Conservation (phyloP, 2,888 invertebrate genomes). For the Clostera curtula region DNA sequence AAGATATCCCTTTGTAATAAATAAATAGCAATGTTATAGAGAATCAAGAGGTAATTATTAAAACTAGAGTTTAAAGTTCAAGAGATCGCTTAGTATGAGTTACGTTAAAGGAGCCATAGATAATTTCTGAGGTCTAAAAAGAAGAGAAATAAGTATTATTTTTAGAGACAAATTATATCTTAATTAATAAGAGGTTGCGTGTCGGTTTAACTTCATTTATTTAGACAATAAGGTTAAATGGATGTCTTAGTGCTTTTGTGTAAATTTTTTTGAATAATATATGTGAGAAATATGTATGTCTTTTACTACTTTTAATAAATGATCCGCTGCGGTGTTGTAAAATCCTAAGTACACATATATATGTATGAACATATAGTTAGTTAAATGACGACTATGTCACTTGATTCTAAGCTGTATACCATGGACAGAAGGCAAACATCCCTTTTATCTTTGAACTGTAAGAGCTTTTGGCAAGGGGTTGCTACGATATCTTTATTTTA, state of each 20-base stretch:
- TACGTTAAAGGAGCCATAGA: conserved; percentile 61
- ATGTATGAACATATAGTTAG: too few species aligned
- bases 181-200: conserved; percentile 69
- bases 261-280: conserved; percentile 76
- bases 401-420: too few species aligned
- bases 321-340: too few species aligned
- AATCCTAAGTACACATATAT: too few species aligned
- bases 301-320: conserved; percentile 5
- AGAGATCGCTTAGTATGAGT: conserved; percentile 60
- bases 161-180: conserved; percentile 73
- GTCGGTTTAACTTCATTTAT: conserved; percentile 72
- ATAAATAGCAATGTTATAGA: conserved; percentile 50
- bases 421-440: too few species aligned
- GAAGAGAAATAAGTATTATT: conserved; percentile 68
- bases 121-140: conserved; percentile 51
- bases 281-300: conserved; percentile 59
- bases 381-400: too few species aligned
- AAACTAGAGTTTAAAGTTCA: conserved; percentile 48
- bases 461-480: too few species aligned
- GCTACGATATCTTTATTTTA: too few species aligned
- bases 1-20: conserved; percentile 57
- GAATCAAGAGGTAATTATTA: conserved; percentile 42
- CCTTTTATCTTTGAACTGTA: too few species aligned
- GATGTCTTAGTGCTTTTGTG: conserved; percentile 77
- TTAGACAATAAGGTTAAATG: conserved; percentile 75